Evolutionary conservation across 2,888 invertebrate species (phyloP), one percentile per base, ranked within the genome.

Genomic region (Monochamus alternatus): DNA sequence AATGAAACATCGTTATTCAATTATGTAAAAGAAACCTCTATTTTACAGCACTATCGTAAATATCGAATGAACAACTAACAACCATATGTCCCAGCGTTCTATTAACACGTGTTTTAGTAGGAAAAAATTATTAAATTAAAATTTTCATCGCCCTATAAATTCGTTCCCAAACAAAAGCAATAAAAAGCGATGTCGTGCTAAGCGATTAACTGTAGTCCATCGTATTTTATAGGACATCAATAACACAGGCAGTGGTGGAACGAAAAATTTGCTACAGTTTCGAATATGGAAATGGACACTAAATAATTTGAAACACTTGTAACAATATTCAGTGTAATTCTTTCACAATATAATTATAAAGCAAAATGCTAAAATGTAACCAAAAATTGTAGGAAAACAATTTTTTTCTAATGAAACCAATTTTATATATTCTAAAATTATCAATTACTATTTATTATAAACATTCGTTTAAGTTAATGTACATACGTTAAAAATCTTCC

Each of bases 81-180:
- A 14, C 47, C 22, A 65, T 22, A 63, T 14, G 43, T 43, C 9
- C 43, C 30, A 9, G 3, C 22, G 22, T 65, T 65, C 64, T 65
- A 51, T 30, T 47, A 31, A 30, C 64, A 51, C 64, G 30, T 65
- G 44, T 30, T 47, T 65, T 10, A 47, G 47, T 31, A 31, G 12
- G 9, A 47, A 65, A 65, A 65, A 47, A 64, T 30, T 62, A 10
- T 65, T 10, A 51, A 43, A 65, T 12, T 65, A 65, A 47, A 65
- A 65, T 65, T 65, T 65, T 65, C 64, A 65, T 51, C 47, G 51
- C 47, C 9, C 63, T 12, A 63, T 63, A 63, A 63, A 63, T 63
- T 38, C 38, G 32, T 63, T 63, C 32, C n/a, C 31, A 63, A 63
- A 63, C 63, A 51, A 44, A 12, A 65, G 64, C 22, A 65, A 12